phyloP scores from a whole-genome alignment of 2,113 vertebrate species.

The Sylvilagus bachmani region DNA sequence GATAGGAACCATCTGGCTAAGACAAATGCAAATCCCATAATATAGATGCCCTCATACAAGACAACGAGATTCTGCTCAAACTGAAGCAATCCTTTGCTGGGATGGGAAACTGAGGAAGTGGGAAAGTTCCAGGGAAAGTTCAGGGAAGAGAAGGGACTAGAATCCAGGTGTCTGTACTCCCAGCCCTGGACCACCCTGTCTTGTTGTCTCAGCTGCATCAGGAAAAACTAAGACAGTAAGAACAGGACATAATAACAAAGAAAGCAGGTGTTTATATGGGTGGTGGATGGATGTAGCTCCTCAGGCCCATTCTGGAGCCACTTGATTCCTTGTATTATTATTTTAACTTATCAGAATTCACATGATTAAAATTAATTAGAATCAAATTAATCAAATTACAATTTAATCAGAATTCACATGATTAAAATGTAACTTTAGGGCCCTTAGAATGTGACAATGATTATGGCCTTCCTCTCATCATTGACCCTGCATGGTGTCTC shows the following conservation, averaged over 20 bases:
- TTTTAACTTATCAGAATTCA: constrained; percentile 53
- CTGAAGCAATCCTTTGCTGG: not conserved
- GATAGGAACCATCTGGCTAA: constrained; percentile 24
- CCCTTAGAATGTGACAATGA: constrained; percentile 30
- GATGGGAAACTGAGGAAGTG: constrained; percentile 40
- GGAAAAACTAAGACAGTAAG: constrained; percentile 72
- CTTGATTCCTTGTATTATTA: constrained; percentile 33
- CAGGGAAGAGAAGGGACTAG: constrained; percentile 43
- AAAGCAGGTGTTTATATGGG: constrained; percentile 72
- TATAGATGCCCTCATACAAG: not conserved
- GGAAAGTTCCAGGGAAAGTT: constrained; percentile 55
- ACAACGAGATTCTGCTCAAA: constrained; percentile 3
- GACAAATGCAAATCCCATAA: not conserved
- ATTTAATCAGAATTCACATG: constrained; percentile 14
- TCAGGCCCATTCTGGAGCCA: not conserved
- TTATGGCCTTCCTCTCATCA: not conserved
- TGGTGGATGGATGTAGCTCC: constrained; percentile 43
- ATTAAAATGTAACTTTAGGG: not conserved
- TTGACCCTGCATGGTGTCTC: not conserved
- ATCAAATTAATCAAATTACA: no score
- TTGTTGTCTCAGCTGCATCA: constrained; percentile 84
- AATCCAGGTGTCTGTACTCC: constrained; percentile 75
- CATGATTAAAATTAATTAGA: not conserved
- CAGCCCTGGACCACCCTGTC: constrained; percentile 82
- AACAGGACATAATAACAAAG: constrained; percentile 73